Percentiles rank a stretch among this genome's conserved stretches.
Conservation (phyloP, 2,888 invertebrate genomes). For the Epinotia nisella region DNA sequence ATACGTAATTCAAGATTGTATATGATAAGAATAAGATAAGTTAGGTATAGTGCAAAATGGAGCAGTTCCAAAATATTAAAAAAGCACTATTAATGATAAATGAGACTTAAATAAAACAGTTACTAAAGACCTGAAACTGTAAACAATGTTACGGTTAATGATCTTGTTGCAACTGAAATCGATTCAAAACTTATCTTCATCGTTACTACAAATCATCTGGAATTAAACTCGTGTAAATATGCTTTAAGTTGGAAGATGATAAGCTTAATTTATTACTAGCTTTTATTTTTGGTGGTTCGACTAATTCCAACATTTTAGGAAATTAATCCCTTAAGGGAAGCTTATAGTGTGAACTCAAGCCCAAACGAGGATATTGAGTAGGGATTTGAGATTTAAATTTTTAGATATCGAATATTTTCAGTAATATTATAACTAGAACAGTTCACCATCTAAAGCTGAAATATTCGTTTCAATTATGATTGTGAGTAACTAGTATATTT, state of each 20-base stretch:
- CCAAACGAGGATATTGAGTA: not conserved
- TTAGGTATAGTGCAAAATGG: slow-evolving; percentile 30
- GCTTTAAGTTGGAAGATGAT: slow-evolving; percentile 42
- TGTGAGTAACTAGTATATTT: no score
- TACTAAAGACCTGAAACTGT: slow-evolving; percentile 57
- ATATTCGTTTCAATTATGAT: no score
- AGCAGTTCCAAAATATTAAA: slow-evolving; percentile 6
- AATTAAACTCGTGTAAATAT: slow-evolving; percentile 24
- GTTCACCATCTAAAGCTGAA: no score
- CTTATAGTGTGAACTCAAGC: not conserved
- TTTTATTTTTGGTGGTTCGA: not conserved
- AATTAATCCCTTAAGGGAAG: not conserved
- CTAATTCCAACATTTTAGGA: not conserved
- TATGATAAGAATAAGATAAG: not conserved
- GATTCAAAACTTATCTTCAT: slow-evolving; percentile 3
- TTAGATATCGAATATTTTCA: not conserved
- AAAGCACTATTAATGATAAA: not conserved
- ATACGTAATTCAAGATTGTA: not conserved
- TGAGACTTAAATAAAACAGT: not conserved
- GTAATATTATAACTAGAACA: no score
- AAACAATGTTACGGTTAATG: slow-evolving; percentile 57
- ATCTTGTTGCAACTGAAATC: slow-evolving; percentile 31
- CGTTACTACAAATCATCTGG: slow-evolving; percentile 15
- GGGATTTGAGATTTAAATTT: not conserved
- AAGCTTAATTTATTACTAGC: slow-evolving; percentile 11